Base-by-base conservation (phyloP, 2,888 invertebrate species). In the Chymomyza caudatula region DNA sequence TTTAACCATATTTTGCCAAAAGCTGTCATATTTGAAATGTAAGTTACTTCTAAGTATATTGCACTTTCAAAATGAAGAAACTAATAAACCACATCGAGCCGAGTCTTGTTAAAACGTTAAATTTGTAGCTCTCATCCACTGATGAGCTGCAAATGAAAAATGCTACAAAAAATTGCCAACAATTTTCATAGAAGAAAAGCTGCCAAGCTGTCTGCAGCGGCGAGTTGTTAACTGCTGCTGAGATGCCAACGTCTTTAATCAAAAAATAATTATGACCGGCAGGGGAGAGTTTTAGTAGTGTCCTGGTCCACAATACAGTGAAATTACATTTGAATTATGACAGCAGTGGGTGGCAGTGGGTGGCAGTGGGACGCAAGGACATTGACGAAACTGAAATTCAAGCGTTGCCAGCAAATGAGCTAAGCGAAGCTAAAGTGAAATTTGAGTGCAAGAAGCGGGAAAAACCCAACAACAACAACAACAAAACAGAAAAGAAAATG, bases 281-380 rank as follows among this genome's bases (percentile, higher is more conserved):
- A 63, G 56, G 85, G 80, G 76, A 82, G 70, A 42, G 47, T 22
- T 6, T 52, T n/a, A 19, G 55, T 19, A 55, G 42, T 19, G 29
- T 6, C 19, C 19, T 15, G 53, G 67, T 68, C 74, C 63, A 52
- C 56, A 67, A 56, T 67, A 67, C 73, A 69, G 71, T 75, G 68
- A 85, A 83, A 83, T 85, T 78, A 85, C 77, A 77, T 86, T 86
- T 86, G 77, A 86, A 86, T 86, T 83, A 83, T 82, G 86, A 69
- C 67, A 49, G 62, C 56, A 63, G 47, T 53, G 60, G 63, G 61
- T 15, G 25, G 57, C 0, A 49, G 11, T 8, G 2, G n/a, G 6
- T 51, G 4, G 19, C 17, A 22, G 15, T 13, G 42, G 23, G 43
- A 25, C 5, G 15, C 13, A 4, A 6, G 15, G 22, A 13, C 8